Percentiles rank a stretch among this genome's conserved stretches.
Evolutionary conservation across 2,113 vertebrate genomes (phyloP).

Genomic region (Cyphomyrus discorhynchus): DNA sequence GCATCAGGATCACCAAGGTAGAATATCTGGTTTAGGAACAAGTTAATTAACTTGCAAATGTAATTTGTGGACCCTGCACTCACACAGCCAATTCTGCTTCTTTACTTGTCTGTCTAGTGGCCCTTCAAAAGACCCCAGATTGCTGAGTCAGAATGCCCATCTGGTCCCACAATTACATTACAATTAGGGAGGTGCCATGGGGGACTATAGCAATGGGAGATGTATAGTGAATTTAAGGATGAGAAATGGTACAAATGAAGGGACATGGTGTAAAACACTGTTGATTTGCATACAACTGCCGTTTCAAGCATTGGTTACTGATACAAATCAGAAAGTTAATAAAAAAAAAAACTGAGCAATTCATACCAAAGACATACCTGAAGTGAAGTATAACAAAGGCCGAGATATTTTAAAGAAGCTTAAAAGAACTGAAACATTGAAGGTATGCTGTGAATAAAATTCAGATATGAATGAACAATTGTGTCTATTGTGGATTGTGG

Average conservation of each 20-base stretch:
- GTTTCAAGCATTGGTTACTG: background rate
- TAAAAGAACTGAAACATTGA: too few species aligned
- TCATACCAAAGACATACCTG: background rate
- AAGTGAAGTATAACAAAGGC: background rate
- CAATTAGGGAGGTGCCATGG: background rate
- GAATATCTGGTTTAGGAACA: constrained; percentile 46
- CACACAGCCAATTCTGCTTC: background rate
- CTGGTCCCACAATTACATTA: background rate
- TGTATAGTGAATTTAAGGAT: background rate
- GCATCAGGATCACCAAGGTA: constrained; percentile 43
- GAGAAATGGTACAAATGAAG: background rate
- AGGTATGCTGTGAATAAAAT: background rate
- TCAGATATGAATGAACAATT: background rate
- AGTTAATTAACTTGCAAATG: constrained; percentile 49
- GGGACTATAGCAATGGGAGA: background rate
- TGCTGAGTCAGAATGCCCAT: background rate
- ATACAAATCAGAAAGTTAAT: background rate
- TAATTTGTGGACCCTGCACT: constrained; percentile 23
- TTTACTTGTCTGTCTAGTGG: background rate
- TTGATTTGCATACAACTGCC: background rate
- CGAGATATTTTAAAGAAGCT: too few species aligned
- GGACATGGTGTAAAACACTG: background rate
- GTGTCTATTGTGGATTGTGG: background rate
- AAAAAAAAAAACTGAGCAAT: background rate
- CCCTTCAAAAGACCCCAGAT: background rate